A percentile compares a stretch with the other conserved stretches of the same genome.
These are phyloP conservation scores for Formica exsecta DNA, from an alignment of 1,140 invertebrate species.

Conservation along the genomic window DNA sequence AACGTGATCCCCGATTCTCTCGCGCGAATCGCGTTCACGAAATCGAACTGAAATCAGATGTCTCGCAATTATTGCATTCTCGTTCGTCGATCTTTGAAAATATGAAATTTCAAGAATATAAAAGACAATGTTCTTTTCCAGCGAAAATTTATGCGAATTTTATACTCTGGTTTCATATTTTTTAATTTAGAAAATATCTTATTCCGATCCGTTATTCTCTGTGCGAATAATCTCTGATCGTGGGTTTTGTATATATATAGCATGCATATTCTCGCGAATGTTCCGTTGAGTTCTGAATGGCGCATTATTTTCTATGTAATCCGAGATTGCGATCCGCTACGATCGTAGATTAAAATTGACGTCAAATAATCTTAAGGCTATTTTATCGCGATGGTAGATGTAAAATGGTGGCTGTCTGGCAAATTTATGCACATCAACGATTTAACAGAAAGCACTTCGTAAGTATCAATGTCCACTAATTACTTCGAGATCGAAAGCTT, in stretches of 20 bases:
- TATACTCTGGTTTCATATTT: neutral
- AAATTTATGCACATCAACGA: constrained; percentile 29
- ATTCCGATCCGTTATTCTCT: constrained; percentile 1
- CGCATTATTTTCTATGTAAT: constrained; percentile 40
- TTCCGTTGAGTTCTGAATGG: constrained; percentile 33
- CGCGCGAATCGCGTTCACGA: neutral
- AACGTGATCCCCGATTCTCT: constrained; percentile 37
- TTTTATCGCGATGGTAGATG: too few relatives aligned
- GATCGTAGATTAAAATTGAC: constrained; percentile 32
- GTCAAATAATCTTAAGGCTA: neutral
- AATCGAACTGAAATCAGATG: neutral
- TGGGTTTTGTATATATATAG: neutral
- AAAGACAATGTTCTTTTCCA: too few relatives aligned
- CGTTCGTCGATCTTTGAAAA: neutral
- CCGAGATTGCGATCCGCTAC: constrained; percentile 29
- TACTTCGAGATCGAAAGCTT: constrained; percentile 9
- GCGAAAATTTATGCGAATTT: too few relatives aligned
- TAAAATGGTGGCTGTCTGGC: constrained; percentile 20
- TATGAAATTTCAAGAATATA: too few relatives aligned
- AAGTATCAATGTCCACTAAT: constrained; percentile 46
- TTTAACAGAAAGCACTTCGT: constrained; percentile 38
- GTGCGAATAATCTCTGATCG: constrained; percentile 21
- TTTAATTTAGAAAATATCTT: neutral
- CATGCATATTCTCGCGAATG: neutral
- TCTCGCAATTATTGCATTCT: neutral